phyloP scores from a whole-genome alignment of 1,140 invertebrate genomes.

The Mycetomoellerius zeteki region DNA sequence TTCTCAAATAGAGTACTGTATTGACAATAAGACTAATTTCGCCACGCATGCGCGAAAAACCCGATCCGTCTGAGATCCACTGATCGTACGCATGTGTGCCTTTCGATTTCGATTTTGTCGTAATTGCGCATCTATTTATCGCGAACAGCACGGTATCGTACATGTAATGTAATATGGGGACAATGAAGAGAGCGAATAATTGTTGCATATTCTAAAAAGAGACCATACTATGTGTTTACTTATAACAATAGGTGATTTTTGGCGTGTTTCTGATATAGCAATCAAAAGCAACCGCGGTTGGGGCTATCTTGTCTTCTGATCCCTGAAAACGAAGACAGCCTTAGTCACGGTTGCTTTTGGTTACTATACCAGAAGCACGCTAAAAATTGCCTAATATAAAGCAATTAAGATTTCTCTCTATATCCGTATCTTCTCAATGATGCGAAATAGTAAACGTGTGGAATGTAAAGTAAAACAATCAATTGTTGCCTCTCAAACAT shows the following conservation, averaged over 20 bases:
- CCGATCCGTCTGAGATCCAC: background rate
- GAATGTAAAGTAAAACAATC: background rate
- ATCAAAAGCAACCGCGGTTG: too few relatives aligned
- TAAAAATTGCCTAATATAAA: too few relatives aligned
- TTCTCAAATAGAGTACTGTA: too few relatives aligned
- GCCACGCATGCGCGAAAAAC: background rate
- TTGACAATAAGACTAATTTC: background rate
- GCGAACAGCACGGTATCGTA: background rate
- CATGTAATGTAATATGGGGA: background rate
- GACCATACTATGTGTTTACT: background rate
- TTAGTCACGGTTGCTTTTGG: too few relatives aligned
- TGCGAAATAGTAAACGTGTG: background rate
- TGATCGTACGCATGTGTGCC: conserved; percentile 7
- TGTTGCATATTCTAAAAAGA: background rate
- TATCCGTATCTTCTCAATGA: too few relatives aligned
- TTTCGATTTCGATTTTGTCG: conserved; percentile 24
- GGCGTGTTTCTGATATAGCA: too few relatives aligned
- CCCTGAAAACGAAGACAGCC: too few relatives aligned
- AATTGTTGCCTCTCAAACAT: background rate
- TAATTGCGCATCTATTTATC: background rate
- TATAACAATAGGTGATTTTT: too few relatives aligned
- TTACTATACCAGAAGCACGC: too few relatives aligned
- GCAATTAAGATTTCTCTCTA: background rate
- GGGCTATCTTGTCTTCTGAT: too few relatives aligned
- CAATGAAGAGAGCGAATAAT: background rate